A percentile compares a stretch with the other conserved stretches of the same genome.
Conservation (phyloP, 2,888 invertebrate species). For the Galeopsomyia nigrocyanea region DNA sequence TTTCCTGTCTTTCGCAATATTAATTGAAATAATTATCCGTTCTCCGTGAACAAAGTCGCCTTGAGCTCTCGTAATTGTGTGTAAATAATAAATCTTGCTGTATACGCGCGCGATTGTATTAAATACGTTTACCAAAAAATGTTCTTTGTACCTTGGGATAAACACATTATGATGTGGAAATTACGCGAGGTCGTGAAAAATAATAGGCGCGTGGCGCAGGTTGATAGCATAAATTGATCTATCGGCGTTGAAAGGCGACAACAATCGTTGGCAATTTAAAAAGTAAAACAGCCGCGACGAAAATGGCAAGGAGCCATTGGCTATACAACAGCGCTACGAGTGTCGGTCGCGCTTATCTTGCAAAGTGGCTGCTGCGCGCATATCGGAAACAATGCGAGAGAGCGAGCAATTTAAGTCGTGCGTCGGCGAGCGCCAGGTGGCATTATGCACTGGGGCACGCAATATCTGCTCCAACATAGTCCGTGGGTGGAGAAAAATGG, state of each 20-base stretch:
- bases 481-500: conserved; percentile 29
- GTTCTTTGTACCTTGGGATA: too few relatives aligned
- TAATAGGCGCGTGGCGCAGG: background rate
- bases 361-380: background rate
- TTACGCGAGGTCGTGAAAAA: background rate
- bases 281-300: too few relatives aligned
- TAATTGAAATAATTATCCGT: conserved; percentile 33
- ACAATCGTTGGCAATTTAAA: too few relatives aligned
- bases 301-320: too few relatives aligned
- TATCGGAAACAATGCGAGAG: conserved; percentile 24
- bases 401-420: conserved; percentile 16
- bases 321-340: too few relatives aligned
- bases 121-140: too few relatives aligned
- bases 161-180: too few relatives aligned
- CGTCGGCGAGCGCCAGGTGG: conserved; percentile 27
- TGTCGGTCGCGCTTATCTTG: background rate
- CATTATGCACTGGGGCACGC: background rate
- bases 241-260: too few relatives aligned
- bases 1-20: conserved; percentile 26
- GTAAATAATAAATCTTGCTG: conserved; percentile 6
- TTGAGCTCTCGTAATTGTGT: background rate
- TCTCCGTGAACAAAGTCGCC: conserved; percentile 5
- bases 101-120: too few relatives aligned
- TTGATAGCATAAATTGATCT: too few relatives aligned
- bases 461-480: background rate